phyloP scores from a whole-genome alignment of 1,140 invertebrate genomes.

The Pseudomyrmex dendroicus region DNA sequence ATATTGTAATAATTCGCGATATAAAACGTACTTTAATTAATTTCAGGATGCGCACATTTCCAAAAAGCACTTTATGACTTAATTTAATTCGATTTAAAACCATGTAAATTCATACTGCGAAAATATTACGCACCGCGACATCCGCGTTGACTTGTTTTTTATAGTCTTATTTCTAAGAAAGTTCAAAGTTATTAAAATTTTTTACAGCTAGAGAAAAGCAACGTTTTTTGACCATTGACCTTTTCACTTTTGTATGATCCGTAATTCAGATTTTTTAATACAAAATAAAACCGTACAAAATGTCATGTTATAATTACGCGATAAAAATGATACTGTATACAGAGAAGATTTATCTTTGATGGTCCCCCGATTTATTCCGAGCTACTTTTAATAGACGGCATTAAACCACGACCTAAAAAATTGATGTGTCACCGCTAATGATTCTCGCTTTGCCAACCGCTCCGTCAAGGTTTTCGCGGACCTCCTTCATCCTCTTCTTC shows the following conservation, averaged over 20 bases:
- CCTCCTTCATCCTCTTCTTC: conserved; percentile 10
- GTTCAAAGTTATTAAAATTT: no score
- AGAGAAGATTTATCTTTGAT: background rate
- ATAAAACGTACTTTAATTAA: no score
- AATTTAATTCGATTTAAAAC: background rate
- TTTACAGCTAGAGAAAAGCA: no score
- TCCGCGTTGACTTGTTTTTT: no score
- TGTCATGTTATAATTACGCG: background rate
- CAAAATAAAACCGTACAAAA: background rate
- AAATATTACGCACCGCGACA: no score
- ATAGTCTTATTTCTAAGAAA: no score
- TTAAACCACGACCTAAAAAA: conserved; percentile 12
- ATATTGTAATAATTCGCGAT: no score
- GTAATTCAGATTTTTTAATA: no score
- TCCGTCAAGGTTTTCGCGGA: conserved; percentile 34
- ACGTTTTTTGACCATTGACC: no score
- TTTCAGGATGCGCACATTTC: background rate
- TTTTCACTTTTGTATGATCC: no score
- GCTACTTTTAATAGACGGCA: background rate
- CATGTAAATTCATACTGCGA: no score
- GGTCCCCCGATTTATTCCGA: background rate
- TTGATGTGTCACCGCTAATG: conserved; percentile 30
- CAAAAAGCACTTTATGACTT: background rate
- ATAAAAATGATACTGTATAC: background rate
- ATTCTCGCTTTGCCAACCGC: conserved; percentile 30